Conservation (phyloP, 1,140 invertebrate species). For the Bombyx mori region ASM3026992v2 NC_085115.1:1059501-1060000, state of each 20-base stretch:
- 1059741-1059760: too few species aligned
- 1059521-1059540: neutral
- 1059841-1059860: too few species aligned
- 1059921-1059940: neutral
- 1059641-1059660: conserved; percentile 2
- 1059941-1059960: conserved; percentile 37
- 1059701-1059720: conserved; percentile 55
- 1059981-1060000: conserved; percentile 32
- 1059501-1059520: too few species aligned
- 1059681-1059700: conserved; percentile 6
- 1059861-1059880: too few species aligned
- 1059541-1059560: neutral
- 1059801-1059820: conserved; percentile 17
- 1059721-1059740: conserved; percentile 43
- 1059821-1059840: conserved; percentile 15
- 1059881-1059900: too few species aligned
- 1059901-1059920: too few species aligned
- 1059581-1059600: conserved; percentile 36
- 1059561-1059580: conserved; percentile 12
- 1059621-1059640: conserved; percentile 4
- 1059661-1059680: neutral
- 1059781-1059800: conserved; percentile 12
- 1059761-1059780: too few species aligned
- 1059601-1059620: conserved; percentile 11
- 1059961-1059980: conserved; percentile 34